Evolutionary conservation across 2,797 vertebrate species (phyloP), one percentile per base, ranked within the genome.

Genomic region (Eulemur coronatus): DNA sequence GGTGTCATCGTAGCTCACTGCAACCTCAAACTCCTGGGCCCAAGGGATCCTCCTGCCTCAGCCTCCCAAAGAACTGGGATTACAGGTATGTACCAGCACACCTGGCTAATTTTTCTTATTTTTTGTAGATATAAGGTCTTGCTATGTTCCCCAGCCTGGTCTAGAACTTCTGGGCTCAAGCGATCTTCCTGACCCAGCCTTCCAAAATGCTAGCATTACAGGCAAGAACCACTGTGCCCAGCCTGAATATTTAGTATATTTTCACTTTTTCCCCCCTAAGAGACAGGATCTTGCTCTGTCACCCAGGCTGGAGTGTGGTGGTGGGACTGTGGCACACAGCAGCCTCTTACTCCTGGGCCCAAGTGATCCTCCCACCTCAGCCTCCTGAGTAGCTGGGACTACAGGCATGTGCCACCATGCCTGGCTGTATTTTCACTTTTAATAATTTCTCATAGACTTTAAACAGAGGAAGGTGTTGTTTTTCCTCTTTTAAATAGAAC

Each of bases 361-460:
- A 0, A 63, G 6, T 8, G 33, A n/a, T n/a, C 33, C 33, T 65
- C 30, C 33, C 33, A 18, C 15, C 33, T 65, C 63, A n/a, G 15
- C 63, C 63, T n/a, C 63, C 33, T n/a, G n/a, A 65, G 63, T 18
- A 65, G 63, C 7, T 65, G 33, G 63, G 33, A n/a, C 33, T n/a
- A 18, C 7, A 20, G 63, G 33, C 7, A 9, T n/a, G 33, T 7
- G 15, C 7, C 63, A 65, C 8, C 17, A 18, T 18, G 33, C 15
- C 17, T n/a, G 3, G 67, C 33, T 61, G 9, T 50, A 48, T 55
- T 89, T 88, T 82, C 6, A 70, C 30, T 92, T 96, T 79, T 75
- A 87, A 57, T 87, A 90, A 55, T 85, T 69, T 30, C 75, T 65
- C 13, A 59, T 67, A 26, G 46, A 88, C 80, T 18, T 86, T 70